Evolutionary conservation across 2,888 invertebrate genomes (phyloP), one percentile per base, ranked within the genome.

Genomic region (Hybos culiciformis): DNA sequence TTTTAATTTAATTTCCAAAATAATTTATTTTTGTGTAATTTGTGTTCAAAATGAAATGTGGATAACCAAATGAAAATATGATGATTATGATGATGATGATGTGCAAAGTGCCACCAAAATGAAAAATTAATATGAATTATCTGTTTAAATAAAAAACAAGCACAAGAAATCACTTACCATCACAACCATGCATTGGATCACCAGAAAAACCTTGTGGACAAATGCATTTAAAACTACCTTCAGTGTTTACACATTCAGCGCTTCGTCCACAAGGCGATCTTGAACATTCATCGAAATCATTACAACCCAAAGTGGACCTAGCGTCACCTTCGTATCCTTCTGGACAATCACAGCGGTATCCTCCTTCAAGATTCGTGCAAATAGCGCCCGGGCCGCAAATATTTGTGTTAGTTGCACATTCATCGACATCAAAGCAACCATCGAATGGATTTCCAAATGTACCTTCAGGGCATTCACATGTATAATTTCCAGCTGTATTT

Each of bases 401-500:
- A 37, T 72, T 73, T 12, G 71, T 72, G 54, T 72, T 72, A 51
- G 74, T 69, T 51, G 74, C 69, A 66, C 91, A 92, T 69, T 91
- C 91, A 66, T 91, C 80, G 49, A 87, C 68, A 63, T 91, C 90
- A 54, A 76, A 72, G 62, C 90, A 90, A 54, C 75, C 78, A 58
- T 77, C 74, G 62, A 73, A 81, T 14, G 91, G 83, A 70, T 86
- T 86, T 63, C 92, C 92, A 48, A 77, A 73, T 64, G 76, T 91
- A 50, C 91, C 91, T 51, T 78, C 74, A 52, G 79, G 78, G 66
- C 92, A 92, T 41, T 74, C 66, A 66, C 92, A 92, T 11, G 85
- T 84, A 62, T 83, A 88, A 67, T 90, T 91, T 60, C 92, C 92
- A 43, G 80, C 80, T 47, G 74, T 75, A 64, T 92, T 92, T 50